Evolutionary conservation across 2,113 vertebrate species (phyloP).

Genomic region (Australoheros scitulus): DNA sequence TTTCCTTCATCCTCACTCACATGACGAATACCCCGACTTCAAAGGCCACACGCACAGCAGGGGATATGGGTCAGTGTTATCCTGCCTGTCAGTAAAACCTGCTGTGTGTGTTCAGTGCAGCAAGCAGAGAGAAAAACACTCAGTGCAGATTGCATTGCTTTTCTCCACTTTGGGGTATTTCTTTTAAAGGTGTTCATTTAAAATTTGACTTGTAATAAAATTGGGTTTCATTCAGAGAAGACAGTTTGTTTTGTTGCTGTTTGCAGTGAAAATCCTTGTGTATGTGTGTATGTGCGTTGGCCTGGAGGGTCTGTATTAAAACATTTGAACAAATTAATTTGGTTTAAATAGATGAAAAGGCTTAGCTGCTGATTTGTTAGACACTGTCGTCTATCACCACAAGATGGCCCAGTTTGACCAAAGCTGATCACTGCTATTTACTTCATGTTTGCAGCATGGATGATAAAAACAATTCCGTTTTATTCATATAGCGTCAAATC

Average conservation of each 20-base stretch:
- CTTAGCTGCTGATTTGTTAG: not conserved
- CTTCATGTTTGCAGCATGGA: not conserved
- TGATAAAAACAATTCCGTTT: not conserved
- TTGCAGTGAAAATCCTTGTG: not conserved
- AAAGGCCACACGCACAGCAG: slow-evolving; percentile 19
- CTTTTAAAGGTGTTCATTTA: slow-evolving; percentile 13
- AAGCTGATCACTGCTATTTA: not conserved
- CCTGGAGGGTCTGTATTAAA: not conserved
- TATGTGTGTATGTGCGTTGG: not conserved
- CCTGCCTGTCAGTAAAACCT: slow-evolving; percentile 54
- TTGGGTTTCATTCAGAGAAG: slow-evolving; percentile 15
- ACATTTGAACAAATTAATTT: not conserved
- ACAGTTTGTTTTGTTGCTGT: not conserved
- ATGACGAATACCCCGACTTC: slow-evolving; percentile 10
- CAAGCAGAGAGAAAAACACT: not conserved
- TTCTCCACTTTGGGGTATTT: slow-evolving; percentile 2
- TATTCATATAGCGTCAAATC: no score
- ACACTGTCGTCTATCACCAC: slow-evolving; percentile 18
- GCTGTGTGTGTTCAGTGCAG: slow-evolving; percentile 19
- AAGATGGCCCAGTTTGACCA: slow-evolving; percentile 40
- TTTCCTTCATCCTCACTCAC: slow-evolving; percentile 11
- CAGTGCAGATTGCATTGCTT: not conserved
- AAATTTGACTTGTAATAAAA: slow-evolving; percentile 59
- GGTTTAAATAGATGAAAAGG: not conserved
- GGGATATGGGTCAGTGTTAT: slow-evolving; percentile 17